Conservation (phyloP, 2,113 vertebrate genomes). For the Columbina picui region DNA sequence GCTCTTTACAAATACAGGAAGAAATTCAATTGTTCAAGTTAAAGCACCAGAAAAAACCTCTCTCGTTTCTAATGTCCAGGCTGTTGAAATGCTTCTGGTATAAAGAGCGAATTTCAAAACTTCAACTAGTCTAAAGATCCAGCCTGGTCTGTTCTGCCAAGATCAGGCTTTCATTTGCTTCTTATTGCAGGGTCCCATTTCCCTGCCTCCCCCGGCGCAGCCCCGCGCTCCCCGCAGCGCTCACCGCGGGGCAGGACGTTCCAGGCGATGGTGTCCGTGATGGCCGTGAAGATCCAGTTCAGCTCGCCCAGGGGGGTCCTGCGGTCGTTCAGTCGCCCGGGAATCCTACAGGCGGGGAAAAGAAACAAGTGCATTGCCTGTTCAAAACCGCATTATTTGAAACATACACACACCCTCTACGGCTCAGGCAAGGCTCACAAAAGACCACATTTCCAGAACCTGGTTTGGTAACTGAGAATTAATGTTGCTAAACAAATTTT, state of each 20-base stretch:
- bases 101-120: background rate
- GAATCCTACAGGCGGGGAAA: slow-evolving; percentile 81
- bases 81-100: background rate
- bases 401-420: background rate
- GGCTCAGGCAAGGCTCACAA: background rate
- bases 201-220: no score
- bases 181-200: background rate
- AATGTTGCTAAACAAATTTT: no score
- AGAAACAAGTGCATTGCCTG: background rate
- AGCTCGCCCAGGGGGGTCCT: slow-evolving; percentile 96
- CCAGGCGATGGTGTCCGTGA: slow-evolving; percentile 98
- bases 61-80: background rate
- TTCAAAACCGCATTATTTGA: rapidly evolving
- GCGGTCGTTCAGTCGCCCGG: slow-evolving; percentile 94
- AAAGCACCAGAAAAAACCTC: background rate
- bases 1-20: background rate
- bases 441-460: background rate
- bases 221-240: no score
- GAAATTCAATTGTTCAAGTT: background rate
- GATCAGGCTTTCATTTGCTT: background rate
- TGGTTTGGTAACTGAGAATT: no score
- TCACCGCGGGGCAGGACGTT: slow-evolving; percentile 95
- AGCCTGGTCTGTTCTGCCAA: background rate
- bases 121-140: background rate
- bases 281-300: slow-evolving; percentile 99